Evolutionary conservation across 2,113 vertebrate genomes (phyloP).

Genomic region (Felis catus): F.catus_Fca126_mat1.0 CM031417.1:57621501-57622000

Average conservation of each 20-base stretch:
- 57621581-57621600: background rate
- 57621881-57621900: conserved; percentile 54
- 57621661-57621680: background rate
- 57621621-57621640: background rate
- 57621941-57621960: conserved; percentile 74
- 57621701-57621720: background rate
- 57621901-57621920: conserved; percentile 46
- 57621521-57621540: background rate
- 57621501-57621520: background rate
- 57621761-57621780: background rate
- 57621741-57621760: background rate
- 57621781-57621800: background rate
- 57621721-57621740: background rate
- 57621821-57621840: background rate
- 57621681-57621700: background rate
- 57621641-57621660: background rate
- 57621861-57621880: conserved; percentile 52
- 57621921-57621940: conserved; percentile 70
- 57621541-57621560: background rate
- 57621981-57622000: conserved; percentile 62
- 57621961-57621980: conserved; percentile 75
- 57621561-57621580: background rate
- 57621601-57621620: background rate
- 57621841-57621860: conserved; percentile 17
- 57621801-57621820: background rate